Conservation (phyloP, 2,888 invertebrate species). For the Tiliacea citrago region DNA sequence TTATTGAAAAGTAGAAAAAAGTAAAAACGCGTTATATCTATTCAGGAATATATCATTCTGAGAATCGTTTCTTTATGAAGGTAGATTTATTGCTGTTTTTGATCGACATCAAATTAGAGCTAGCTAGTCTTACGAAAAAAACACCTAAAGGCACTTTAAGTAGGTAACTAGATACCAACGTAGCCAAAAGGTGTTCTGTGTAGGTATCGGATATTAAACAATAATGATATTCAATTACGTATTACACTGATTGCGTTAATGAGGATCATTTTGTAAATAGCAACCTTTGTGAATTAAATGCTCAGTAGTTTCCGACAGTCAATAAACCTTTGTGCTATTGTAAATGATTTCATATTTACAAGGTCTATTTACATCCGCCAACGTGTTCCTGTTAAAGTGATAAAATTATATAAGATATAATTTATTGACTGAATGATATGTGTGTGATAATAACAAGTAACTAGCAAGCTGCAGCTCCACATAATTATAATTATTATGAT, state of each 20-base stretch:
- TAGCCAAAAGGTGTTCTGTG: neutral
- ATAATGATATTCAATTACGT: conserved; percentile 15
- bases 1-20: conserved; percentile 5
- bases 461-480: neutral
- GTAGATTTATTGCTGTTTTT: neutral
- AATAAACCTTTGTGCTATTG: conserved; percentile 44
- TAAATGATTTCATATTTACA: conserved; percentile 44
- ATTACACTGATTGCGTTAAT: conserved; percentile 36
- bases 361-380: conserved; percentile 46
- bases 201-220: conserved; percentile 12
- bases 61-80: neutral
- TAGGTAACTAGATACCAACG: neutral
- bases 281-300: conserved; percentile 50
- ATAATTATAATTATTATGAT: neutral
- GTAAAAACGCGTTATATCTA: neutral
- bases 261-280: conserved; percentile 47
- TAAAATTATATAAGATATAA: conserved; percentile 3
- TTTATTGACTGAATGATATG: neutral
- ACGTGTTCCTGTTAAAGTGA: conserved; percentile 23
- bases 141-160: neutral
- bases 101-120: neutral
- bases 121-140: neutral
- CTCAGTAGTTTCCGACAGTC: conserved; percentile 51
- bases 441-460: neutral
- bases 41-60: neutral